These are phyloP conservation scores for Brachyhypopomus occidentalis DNA, from an alignment of 2,113 vertebrate species.

Conservation along the genomic window DNA sequence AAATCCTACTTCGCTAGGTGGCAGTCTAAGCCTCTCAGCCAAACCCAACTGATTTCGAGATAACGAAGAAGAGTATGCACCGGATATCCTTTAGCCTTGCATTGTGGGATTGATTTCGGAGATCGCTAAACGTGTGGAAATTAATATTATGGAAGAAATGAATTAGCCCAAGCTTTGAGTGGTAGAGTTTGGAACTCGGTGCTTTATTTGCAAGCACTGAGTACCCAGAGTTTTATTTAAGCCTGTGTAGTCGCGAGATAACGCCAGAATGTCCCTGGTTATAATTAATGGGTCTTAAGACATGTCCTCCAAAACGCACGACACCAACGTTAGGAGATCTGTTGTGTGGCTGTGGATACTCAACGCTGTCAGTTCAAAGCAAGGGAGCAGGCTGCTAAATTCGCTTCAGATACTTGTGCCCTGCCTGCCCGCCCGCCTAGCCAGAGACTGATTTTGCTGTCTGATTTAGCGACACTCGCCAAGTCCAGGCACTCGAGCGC, in stretches of 20 bases:
- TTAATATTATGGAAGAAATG: conserved; percentile 46
- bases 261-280: conserved; percentile 26
- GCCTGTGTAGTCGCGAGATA: neutral
- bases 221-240: too few relatives aligned
- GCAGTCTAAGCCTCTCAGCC: too few relatives aligned
- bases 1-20: neutral
- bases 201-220: too few relatives aligned
- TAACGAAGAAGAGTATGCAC: neutral
- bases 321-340: conserved; percentile 44
- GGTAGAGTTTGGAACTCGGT: neutral
- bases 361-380: too few relatives aligned
- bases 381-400: too few relatives aligned
- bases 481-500: too few relatives aligned
- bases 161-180: conserved; percentile 11
- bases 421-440: too few relatives aligned
- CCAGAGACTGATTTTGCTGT: too few relatives aligned
- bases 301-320: neutral
- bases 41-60: too few relatives aligned
- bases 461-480: neutral
- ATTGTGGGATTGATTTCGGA: conserved; percentile 63
- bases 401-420: too few relatives aligned
- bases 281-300: conserved; percentile 57
- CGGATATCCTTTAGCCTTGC: conserved; percentile 54
- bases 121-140: conserved; percentile 40
- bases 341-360: too few relatives aligned